Base-by-base conservation (phyloP, 2,797 vertebrate species). In the Crocodylus rhombifer region DNA sequence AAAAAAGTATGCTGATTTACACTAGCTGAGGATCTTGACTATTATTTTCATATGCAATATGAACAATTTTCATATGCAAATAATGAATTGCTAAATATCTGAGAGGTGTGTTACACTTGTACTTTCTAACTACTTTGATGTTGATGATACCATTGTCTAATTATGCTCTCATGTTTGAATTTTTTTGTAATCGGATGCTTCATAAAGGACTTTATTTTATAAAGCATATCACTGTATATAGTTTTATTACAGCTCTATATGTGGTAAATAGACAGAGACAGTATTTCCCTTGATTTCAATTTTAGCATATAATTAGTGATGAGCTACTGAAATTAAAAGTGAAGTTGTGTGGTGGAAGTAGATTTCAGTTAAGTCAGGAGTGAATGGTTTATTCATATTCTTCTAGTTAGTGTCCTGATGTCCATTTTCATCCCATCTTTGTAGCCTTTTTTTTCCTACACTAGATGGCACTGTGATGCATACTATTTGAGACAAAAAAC, bases 391-490 rank as follows among this genome's bases (percentile, higher is more conserved):
- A 3, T 33, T 30, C 14, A 4, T 80, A 79, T 28, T 62, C 73
- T 88, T 51, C 3, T 10, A 5, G 23, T 9, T 21, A 5, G 51
- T 51, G 75, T 28, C 58, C 42, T 25, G 6, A 3, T 9, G 21
- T 8, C 23, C 14, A 25, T 67, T 91, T 75, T 81, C 63, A 65
- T 64, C 56, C 23, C 28, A 3, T 73, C 79, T 58, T 76, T 71
- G 5, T 42, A 3, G 8, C 42, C 30, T 36, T 23, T 23, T 51
- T 51, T 23, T 74, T 33, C 28, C 75, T 21, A 84, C 97, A 30
- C 97, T 94, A 97, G 97, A 96, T 97, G 97, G 97, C 94, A 95
- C 94, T 97, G 85, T 6, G 6, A 79, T 16, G 96, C 84, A 61
- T 81, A 4, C 36, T 89, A 87, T 89, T 67, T 61, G 89, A 87